Base-by-base conservation (phyloP, 2,797 vertebrate species). In the Schizopygopsis malacanthus region DNA sequence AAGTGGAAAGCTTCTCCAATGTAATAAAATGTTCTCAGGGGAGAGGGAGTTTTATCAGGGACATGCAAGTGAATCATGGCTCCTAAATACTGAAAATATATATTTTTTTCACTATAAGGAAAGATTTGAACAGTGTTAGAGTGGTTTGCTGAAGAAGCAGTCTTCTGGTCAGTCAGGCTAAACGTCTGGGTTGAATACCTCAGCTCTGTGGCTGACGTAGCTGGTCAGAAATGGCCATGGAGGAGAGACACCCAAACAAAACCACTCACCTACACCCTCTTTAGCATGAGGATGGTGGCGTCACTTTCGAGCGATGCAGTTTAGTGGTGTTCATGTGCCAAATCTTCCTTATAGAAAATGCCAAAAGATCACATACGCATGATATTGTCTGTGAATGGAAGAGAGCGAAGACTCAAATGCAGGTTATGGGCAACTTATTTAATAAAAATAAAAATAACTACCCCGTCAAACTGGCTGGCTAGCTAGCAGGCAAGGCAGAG, bases 91-190 rank as follows among this genome's bases (percentile, higher is more conserved):
- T 70, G 37, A 83, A 77, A 71, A 45, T 80, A 79, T 18, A 7
- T 2, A 7, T 2, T 18, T 56, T 69, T 50, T 81, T 54, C 10
- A 59, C 56, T 61, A 13, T 20, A 33, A 54, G 54, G 16, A 71
- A 69, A 25, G 54, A 85, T 72, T 82, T 71, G 54, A 47, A 84
- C 7, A 9, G 22, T 75, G 69, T 83, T 50, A 4, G 33, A 59
- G 78, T 71, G 72, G 59, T 72, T 84, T 81, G 45, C 79, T 80
- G 56, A 85, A 41, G 61, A 84, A 84, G 79, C 70, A 33, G 61
- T 65, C 69, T 87, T 16, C 67, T 65, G 75, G 81, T 37, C 70
- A 81, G 61, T 63, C 71, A 80, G 77, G 56, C 69, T 56, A 89
- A 25, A 75, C 33, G 50, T 84, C 80, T 81, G 70, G 52, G 65